Evolutionary conservation across 2,797 vertebrate genomes (phyloP).

Genomic region (Neoniphon sammara): DNA sequence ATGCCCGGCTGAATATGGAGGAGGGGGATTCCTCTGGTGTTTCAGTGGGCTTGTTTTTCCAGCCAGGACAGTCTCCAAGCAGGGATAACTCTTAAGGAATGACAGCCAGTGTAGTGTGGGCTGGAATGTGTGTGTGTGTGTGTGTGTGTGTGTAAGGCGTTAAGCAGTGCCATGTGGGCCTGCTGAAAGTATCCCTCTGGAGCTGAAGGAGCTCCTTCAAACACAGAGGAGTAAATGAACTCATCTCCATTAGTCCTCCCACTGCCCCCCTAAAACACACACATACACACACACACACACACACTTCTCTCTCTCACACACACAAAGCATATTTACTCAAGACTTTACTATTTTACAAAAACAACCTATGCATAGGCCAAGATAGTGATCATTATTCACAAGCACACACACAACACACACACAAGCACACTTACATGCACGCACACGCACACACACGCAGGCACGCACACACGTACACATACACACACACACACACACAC

Average conservation of each 20-base stretch:
- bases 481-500: slow-evolving; percentile 7
- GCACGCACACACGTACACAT: neutral
- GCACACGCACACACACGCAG: neutral
- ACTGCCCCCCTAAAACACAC: slow-evolving; percentile 86
- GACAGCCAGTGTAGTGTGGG: slow-evolving; percentile 76
- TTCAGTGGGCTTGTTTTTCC: slow-evolving; percentile 78
- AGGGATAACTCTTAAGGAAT: slow-evolving; percentile 81
- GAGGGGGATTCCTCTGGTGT: slow-evolving; percentile 77
- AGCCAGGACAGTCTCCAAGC: slow-evolving; percentile 76
- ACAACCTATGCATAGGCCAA: slow-evolving; percentile 30
- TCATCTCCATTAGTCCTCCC: slow-evolving; percentile 88
- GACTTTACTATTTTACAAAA: slow-evolving; percentile 48
- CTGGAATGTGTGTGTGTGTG: slow-evolving; percentile 70
- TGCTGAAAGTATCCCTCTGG: slow-evolving; percentile 76
- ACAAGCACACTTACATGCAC: slow-evolving; percentile 11
- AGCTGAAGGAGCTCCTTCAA: slow-evolving; percentile 90
- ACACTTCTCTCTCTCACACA: slow-evolving; percentile 12
- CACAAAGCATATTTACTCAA: slow-evolving; percentile 65
- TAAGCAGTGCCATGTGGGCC: slow-evolving; percentile 81
- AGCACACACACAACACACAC: neutral
- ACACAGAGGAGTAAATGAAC: slow-evolving; percentile 89
- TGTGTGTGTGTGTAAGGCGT: slow-evolving; percentile 72
- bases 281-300: slow-evolving; percentile 82
- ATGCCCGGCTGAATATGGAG: slow-evolving; percentile 81
- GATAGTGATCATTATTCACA: slow-evolving; percentile 42